Base-by-base conservation (phyloP, 2,888 invertebrate genomes). In the Psylliodes chrysocephalus region DNA sequence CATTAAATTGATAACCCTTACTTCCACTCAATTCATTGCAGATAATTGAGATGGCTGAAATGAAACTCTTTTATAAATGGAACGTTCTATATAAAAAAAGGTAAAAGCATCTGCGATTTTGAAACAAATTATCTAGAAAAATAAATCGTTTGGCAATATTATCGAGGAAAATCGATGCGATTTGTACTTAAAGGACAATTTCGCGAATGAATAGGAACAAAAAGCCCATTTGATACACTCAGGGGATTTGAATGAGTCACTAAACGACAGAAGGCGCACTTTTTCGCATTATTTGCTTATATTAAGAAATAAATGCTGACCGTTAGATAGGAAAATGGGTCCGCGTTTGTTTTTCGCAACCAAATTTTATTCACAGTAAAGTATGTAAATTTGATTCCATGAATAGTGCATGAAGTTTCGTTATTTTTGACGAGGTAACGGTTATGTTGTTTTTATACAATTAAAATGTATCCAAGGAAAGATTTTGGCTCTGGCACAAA, bases 1-100 rank as follows among this genome's bases (percentile, higher is more conserved):
- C 46, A 46, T 46, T 46, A 46, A 19, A 46, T 46, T 46, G 46
- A 46, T 46, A 46, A 46, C 46, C 46, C 46, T 46, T 22, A 22
- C 46, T 46, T 46, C 46, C 46, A 46, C 46, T 46, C 46, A 14
- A 46, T 46, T 46, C 46, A 46, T 46, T 46, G n/a, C 25, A 25
- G 46, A 46, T 46, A 46, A 46, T 46, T 46, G 46, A 46, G 25
- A 12, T 19, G 10, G 8, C n/a, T 46, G 22, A 46, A 46, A 46
- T 25, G 46, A 17, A 22, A 7, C 46, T n/a, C 17, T 10, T 12
- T 46, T 46, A 19, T n/a, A n/a, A 46, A 22, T 12, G n/a, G 4
- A 46, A 22, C 44, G 44, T 17, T 46, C 46, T 22, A 22, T 22
- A 35, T 4, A 2, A n/a, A n/a, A n/a, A 35, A 35, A 35, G 6